Percentiles rank a stretch among this genome's conserved stretches.
Conservation (phyloP, 2,797 vertebrate genomes). For the Rhyacichthys aspro region DNA sequence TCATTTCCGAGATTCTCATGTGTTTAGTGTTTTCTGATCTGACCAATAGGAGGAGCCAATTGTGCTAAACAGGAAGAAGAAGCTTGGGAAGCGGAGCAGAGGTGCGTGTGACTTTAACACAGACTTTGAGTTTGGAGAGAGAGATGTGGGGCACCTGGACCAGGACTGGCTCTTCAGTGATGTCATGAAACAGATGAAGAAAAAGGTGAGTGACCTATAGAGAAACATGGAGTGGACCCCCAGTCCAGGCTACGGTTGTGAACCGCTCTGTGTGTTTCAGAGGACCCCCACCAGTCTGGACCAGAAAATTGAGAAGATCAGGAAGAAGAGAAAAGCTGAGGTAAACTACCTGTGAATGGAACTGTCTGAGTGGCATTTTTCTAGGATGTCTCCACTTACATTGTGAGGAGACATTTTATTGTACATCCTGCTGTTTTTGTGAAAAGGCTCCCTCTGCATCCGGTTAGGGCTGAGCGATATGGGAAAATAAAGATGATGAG, state of each 20-base stretch:
- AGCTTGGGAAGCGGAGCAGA: slow-evolving; percentile 59
- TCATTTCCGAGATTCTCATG: too few species aligned
- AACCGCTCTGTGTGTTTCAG: slow-evolving; percentile 66
- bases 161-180: slow-evolving; percentile 84
- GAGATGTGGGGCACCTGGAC: slow-evolving; percentile 71
- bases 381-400: too few species aligned
- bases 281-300: slow-evolving; percentile 89
- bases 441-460: too few species aligned
- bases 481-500: too few species aligned
- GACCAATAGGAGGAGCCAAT: slow-evolving; percentile 75
- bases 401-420: too few species aligned
- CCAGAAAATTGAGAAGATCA: slow-evolving; percentile 94
- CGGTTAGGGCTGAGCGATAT: too few species aligned
- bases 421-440: too few species aligned
- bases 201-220: slow-evolving; percentile 65
- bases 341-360: too few species aligned
- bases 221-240: background rate
- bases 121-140: slow-evolving; percentile 88
- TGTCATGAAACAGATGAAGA: slow-evolving; percentile 88
- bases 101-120: slow-evolving; percentile 80
- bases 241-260: background rate
- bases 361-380: too few species aligned
- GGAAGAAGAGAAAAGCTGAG: slow-evolving; percentile 89
- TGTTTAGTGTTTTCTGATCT: background rate
- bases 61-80: slow-evolving; percentile 79